These are phyloP conservation scores for Argopecten irradians DNA, from an alignment of 1,140 invertebrate genomes.

Conservation along the genomic window DNA sequence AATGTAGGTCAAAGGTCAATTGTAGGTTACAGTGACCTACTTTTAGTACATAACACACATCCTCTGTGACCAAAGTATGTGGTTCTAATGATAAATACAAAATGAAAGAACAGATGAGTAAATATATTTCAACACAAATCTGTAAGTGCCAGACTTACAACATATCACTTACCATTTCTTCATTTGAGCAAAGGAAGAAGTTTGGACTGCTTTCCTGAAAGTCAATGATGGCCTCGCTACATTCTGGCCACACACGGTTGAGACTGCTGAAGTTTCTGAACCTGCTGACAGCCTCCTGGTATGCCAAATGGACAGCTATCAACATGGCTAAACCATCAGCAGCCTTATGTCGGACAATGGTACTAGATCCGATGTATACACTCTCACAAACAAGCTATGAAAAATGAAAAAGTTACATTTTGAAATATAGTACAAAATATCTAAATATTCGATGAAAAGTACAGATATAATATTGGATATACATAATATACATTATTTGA, in stretches of 20 bases:
- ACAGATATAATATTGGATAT: too few species aligned
- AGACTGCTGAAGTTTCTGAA: conserved; percentile 49
- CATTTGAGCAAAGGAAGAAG: conserved; percentile 37
- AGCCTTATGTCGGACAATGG: conserved; percentile 13
- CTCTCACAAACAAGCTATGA: conserved; percentile 42
- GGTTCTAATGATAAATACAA: background rate
- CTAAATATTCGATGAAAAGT: too few species aligned
- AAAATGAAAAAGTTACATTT: conserved; percentile 20
- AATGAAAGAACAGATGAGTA: background rate
- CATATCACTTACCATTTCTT: conserved; percentile 55
- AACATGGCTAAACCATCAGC: conserved; percentile 28
- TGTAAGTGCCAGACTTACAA: background rate
- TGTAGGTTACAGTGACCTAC: too few species aligned
- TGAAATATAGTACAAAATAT: background rate
- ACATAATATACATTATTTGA: too few species aligned
- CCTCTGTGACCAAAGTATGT: too few species aligned
- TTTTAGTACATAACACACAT: too few species aligned
- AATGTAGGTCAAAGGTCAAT: too few species aligned
- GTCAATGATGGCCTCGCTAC: conserved; percentile 33
- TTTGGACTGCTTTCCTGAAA: conserved; percentile 42
- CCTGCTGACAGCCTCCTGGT: conserved; percentile 6
- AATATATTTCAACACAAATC: background rate
- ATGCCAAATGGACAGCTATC: conserved; percentile 45
- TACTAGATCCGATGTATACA: conserved; percentile 14
- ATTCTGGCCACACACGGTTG: conserved; percentile 49